A percentile compares a stretch with the other conserved stretches of the same genome.
These are phyloP conservation scores for Anoplopoma fimbria DNA, from an alignment of 2,113 vertebrate genomes.

Conservation along the genomic window DNA sequence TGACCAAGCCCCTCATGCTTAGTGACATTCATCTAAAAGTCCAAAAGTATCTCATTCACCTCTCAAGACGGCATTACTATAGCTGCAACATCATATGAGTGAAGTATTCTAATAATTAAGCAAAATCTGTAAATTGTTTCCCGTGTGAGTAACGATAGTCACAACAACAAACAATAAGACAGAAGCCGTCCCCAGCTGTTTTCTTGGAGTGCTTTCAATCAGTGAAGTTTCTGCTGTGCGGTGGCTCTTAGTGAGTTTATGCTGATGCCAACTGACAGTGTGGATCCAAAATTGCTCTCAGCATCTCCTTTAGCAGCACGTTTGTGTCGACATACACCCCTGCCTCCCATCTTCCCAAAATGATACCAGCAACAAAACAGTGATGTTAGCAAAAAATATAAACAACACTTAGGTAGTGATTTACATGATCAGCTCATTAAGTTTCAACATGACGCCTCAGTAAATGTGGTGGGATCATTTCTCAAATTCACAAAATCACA, in stretches of 20 bases:
- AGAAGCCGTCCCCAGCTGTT: conserved; percentile 42
- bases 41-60: too few relatives aligned
- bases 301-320: conserved; percentile 46
- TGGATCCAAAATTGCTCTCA: conserved; percentile 46
- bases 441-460: not conserved
- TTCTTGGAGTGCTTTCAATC: conserved; percentile 50
- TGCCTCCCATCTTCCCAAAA: conserved; percentile 39
- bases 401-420: not conserved
- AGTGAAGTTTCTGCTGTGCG: conserved; percentile 34
- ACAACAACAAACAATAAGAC: conserved; percentile 22
- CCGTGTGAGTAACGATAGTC: not conserved
- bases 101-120: not conserved
- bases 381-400: conserved; percentile 19
- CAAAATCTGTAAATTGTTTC: not conserved
- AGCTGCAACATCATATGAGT: not conserved
- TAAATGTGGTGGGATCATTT: not conserved
- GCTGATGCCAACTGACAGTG: conserved; percentile 41
- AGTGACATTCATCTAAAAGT: not conserved
- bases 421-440: conserved; percentile 21
- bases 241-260: conserved; percentile 24
- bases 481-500: conserved; percentile 6
- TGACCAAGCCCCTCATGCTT: not conserved
- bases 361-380: conserved; percentile 22
- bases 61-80: not conserved
- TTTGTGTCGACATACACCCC: conserved; percentile 31